Evolutionary conservation across 2,888 invertebrate genomes (phyloP).

Genomic region (Aspidapion aeneum): DNA sequence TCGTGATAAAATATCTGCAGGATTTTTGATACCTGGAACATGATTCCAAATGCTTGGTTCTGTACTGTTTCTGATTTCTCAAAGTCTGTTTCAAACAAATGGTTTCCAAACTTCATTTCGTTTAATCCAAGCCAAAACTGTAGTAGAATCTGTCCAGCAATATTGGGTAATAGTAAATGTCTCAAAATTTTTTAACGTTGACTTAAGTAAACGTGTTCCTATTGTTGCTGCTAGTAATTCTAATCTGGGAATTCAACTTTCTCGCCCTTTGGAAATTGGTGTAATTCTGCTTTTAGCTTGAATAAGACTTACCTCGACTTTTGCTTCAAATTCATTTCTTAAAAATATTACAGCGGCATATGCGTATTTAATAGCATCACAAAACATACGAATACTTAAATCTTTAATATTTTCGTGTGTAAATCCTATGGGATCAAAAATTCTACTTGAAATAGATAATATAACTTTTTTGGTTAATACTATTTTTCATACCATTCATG

Average conservation of each 20-base stretch:
- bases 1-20: not conserved
- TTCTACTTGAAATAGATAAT: constrained; percentile 12
- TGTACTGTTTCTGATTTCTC: not conserved
- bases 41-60: not conserved
- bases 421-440: constrained; percentile 20
- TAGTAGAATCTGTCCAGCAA: constrained; percentile 34
- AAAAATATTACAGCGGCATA: constrained; percentile 1
- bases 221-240: constrained; percentile 20
- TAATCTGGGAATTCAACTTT: constrained; percentile 19
- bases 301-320: constrained; percentile 15
- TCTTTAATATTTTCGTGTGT: not conserved
- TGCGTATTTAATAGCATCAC: constrained; percentile 16
- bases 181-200: constrained; percentile 8
- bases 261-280: constrained; percentile 10
- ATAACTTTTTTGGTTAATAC: constrained; percentile 13
- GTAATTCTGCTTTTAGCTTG: constrained; percentile 16
- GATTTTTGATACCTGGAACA: not conserved
- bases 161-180: not conserved
- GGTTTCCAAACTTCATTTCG: constrained; percentile 28
- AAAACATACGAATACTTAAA: constrained; percentile 19
- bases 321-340: not conserved
- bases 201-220: constrained; percentile 14
- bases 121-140: constrained; percentile 34
- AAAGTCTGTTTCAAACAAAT: not conserved
- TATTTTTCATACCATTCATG: not conserved